A percentile compares a stretch with the other conserved stretches of the same genome.
Evolutionary conservation across 2,113 vertebrate genomes (phyloP).

Genomic region (Urocolius indicus): DNA sequence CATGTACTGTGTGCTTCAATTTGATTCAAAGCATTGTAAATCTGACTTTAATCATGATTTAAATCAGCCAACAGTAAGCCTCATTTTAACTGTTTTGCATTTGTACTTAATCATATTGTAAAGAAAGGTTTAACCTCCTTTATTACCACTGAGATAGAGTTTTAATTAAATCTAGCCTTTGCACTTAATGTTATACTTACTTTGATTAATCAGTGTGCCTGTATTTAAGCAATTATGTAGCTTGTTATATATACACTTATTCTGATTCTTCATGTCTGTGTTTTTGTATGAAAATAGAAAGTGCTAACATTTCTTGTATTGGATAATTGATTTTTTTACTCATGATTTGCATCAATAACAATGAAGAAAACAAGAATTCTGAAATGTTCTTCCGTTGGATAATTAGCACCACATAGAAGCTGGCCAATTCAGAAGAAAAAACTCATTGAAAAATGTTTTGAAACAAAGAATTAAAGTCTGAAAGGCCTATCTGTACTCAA

Average conservation of each 20-base stretch:
- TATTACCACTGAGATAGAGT: conserved; percentile 56
- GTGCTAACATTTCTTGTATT: conserved; percentile 48
- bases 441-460: conserved; percentile 57
- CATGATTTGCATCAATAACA: conserved; percentile 8
- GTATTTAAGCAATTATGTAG: conserved; percentile 62
- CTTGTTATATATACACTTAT: conserved; percentile 21
- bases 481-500: conserved; percentile 61
- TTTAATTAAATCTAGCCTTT: conserved; percentile 70
- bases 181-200: conserved; percentile 39
- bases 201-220: conserved; percentile 58
- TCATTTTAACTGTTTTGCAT: conserved; percentile 59
- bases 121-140: conserved; percentile 73
- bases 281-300: conserved; percentile 50
- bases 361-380: conserved; percentile 15
- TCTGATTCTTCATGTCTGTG: conserved; percentile 35
- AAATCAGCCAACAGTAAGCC: conserved; percentile 52
- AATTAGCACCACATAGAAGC: conserved; percentile 3
- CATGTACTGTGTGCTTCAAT: background rate
- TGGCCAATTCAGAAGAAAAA: conserved; percentile 59
- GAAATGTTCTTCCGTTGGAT: conserved; percentile 15
- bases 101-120: conserved; percentile 69
- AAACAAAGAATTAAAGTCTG: conserved; percentile 54
- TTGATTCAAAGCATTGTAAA: conserved; percentile 40
- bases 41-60: conserved; percentile 56
- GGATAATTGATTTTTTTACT: conserved; percentile 59